Evolutionary conservation across 2,797 vertebrate genomes (phyloP), one percentile per base, ranked within the genome.

Genomic region (Leptatherina wallacei): DNA sequence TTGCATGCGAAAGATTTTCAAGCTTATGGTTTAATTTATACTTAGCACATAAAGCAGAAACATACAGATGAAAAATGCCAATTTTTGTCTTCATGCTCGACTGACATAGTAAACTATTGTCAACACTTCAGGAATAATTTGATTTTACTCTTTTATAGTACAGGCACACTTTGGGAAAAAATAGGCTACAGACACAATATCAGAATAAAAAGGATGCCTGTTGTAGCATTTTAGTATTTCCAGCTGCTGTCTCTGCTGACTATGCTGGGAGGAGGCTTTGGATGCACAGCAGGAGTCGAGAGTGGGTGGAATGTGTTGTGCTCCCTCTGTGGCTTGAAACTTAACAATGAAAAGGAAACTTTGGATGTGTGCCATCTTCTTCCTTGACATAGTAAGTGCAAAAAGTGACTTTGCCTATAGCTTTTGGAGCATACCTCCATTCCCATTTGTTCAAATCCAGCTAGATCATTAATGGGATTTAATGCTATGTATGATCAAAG

Each of bases 211-310:
- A 74, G 60, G 75, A 75, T 71, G 69, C 80, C 72, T 81, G 78
- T 86, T 80, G 75, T 65, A 83, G 80, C 52, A 62, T 65, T 81
- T 84, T 86, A 85, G 78, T 85, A 80, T 82, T 88, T 84, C 80
- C 84, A 90, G 86, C 84, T 89, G 89, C 75, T 68, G 78, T 76
- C 85, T 87, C 77, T 51, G 62, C 87, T 84, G 87, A 82, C 82
- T 84, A 35, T 55, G 80, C 63, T 84, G 78, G 80, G 82, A 87
- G 79, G 61, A 81, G 67, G 83, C 71, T 84, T 75, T 81, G 77
- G 80, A 82, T 78, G 65, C 89, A 80, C 80, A 85, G 82, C 77
- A 51, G 86, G 85, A 79, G 77, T 71, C 72, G 20, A 36, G 68
- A 67, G 75, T 65, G 73, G 73, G 81, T 79, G 70, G 80, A 81